Evolutionary conservation across 2,113 vertebrate genomes (phyloP), one percentile per base, ranked within the genome.

Genomic region (Aptenodytes forsteri): DNA sequence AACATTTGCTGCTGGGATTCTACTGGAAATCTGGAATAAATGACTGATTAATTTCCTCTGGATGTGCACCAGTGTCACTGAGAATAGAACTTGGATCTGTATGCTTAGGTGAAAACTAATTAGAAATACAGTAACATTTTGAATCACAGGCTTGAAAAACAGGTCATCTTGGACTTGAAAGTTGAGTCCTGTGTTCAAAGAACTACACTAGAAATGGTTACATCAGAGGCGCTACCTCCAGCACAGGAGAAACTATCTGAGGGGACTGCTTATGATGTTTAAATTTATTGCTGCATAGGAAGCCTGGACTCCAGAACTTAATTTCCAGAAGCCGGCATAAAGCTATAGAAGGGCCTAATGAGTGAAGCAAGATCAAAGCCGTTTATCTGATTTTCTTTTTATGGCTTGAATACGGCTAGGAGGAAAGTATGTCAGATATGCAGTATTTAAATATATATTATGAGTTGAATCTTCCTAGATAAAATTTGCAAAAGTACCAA

Each of bases 291-390:
- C 80, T 87, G 69, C 50, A 36, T 6, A 4, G 80, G 76, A 87
- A 71, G 67, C 75, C 61, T 72, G 59, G 46, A 12, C 67, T 81
- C 44, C 90, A 66, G 36, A 65, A 70, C 38, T 66, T 69, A 69
- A 76, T 64, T 91, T 82, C 77, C 87, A 95, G 93, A 38, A 89
- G 89, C 61, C 93, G 95, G 47, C 80, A 64, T 13, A 52, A 34
- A 81, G 55, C 67, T 78, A 0, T 13, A 71, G 65, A 76, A 84
- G 47, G 44, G n/a, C 44, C 77, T 94, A 59, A 89, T 71, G 92
- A 93, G 61, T 40, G 92, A 87, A 95, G 77, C 80, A 94, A 66
- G 76, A 89, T 92, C 79, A 92, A 90, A 96, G 89, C 52, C 7
- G 1, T 64, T 96, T 89, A 84, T 94, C 91, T 96, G 94, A 96